Base-by-base conservation (phyloP, 2,888 invertebrate genomes). In the Euplagia quadripunctaria region DNA sequence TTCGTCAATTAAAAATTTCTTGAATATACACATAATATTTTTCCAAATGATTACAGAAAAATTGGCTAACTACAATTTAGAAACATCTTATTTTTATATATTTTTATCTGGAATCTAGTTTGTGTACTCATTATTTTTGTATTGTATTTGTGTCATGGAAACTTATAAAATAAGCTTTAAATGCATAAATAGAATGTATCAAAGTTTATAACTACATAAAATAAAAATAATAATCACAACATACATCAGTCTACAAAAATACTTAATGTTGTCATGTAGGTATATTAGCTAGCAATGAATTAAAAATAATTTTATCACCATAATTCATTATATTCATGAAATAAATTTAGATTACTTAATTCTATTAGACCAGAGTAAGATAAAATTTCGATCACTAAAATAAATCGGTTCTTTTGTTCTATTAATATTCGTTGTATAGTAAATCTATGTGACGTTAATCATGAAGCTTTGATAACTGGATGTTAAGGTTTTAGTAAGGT, bases 41-140 rank as follows among this genome's bases (percentile, higher is more conserved):
- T 86, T 88, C 81, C 84, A 89, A 91, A 91, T 86, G 83, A 88
- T 89, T 89, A 89, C 84, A 89, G 89, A 88, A 89, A 90, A 92
- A 94, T 94, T 94, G 86, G 91, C 94, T 94, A 94, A 84, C 94
- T 94, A 95, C 91, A 87, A 87, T 91, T 89, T 89, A 83, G 82
- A 84, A 73, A 85, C 76, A 70, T 79, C 67, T 78, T 79, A 77
- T 79, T 78, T 76, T 74, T 77, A 84, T 68, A 84, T 77, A 81
- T 79, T 68, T 72, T 76, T 64, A 74, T 16, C 68, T 64, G 79
- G 55, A 64, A 73, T 72, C 66, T 74, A 71, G 71, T 68, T 64
- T 73, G 72, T 74, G 67, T 78, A 76, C 66, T 71, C 67, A 66
- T 72, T 68, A 52, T 63, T 74, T 69, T 73, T 31, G 55, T 76